A percentile compares a stretch with the other conserved stretches of the same genome.
phyloP scores from a whole-genome alignment of 1,140 invertebrate species.

The Diorhabda sublineata region DNA sequence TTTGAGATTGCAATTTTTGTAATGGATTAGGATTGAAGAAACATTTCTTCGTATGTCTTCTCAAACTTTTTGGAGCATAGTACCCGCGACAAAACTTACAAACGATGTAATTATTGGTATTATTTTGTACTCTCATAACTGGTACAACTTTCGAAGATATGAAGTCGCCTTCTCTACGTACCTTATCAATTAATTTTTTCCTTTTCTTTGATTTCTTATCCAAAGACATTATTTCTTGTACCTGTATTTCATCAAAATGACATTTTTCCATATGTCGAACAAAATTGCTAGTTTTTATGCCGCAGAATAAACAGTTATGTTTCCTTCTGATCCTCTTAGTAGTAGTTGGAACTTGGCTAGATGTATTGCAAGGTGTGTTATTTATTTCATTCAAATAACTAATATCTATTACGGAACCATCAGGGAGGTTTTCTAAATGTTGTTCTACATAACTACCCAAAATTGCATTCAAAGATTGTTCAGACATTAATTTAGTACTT shows the following conservation, averaged over 20 bases:
- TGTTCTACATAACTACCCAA: too few relatives aligned
- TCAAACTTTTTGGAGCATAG: constrained; percentile 14
- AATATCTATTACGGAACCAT: too few relatives aligned
- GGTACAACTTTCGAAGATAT: background rate
- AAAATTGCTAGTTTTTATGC: constrained; percentile 17
- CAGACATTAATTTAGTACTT: too few relatives aligned
- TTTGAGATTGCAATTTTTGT: constrained; percentile 7
- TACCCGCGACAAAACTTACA: constrained; percentile 13
- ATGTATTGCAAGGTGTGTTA: too few relatives aligned
- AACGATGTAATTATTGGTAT: background rate
- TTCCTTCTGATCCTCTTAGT: background rate
- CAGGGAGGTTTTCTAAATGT: too few relatives aligned
- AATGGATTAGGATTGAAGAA: constrained; percentile 4
- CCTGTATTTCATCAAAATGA: constrained; percentile 13
- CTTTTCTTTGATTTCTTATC: constrained; percentile 5
- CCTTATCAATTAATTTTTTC: constrained; percentile 12
- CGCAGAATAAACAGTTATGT: constrained; percentile 17
- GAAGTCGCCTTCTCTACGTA: constrained; percentile 12
- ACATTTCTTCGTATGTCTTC: constrained; percentile 11
- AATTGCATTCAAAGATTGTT: too few relatives aligned
- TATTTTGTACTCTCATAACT: constrained; percentile 3
- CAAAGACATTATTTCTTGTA: constrained; percentile 5
- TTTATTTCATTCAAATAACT: too few relatives aligned
- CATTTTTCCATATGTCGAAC: constrained; percentile 20
- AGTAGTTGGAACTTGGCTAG: too few relatives aligned